phyloP scores from a whole-genome alignment of 2,113 vertebrate genomes.

The Pheucticus melanocephalus region DNA sequence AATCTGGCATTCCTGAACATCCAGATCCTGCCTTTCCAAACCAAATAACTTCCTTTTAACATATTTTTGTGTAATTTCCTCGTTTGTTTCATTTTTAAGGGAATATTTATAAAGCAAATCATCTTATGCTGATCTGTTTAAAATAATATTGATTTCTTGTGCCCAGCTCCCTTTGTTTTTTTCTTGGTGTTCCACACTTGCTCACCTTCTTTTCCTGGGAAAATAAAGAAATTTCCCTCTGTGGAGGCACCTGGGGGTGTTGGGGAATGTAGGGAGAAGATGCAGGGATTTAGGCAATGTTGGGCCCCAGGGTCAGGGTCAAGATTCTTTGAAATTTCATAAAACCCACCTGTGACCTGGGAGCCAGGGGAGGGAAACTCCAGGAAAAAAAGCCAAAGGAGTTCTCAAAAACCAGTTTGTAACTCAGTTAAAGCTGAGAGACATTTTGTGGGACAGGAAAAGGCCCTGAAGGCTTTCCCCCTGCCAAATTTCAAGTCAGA shows the following conservation, averaged over 20 bases:
- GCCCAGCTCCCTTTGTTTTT: neutral
- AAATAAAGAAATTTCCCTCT: neutral
- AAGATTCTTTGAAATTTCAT: neutral
- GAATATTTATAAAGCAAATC: neutral
- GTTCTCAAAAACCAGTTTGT: neutral
- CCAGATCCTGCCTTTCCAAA: constrained; percentile 4
- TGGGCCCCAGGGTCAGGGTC: neutral
- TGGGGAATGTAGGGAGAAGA: neutral
- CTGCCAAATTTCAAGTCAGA: neutral
- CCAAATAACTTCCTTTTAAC: constrained; percentile 31
- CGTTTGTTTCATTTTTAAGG: constrained; percentile 35
- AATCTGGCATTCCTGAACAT: constrained; percentile 37
- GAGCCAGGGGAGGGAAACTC: neutral
- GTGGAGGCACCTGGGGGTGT: neutral
- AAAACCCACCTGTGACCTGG: neutral
- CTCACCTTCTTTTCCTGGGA: neutral
- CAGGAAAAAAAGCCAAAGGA: neutral
- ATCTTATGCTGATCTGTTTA: neutral
- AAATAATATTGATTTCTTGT: neutral
- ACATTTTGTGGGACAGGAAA: neutral
- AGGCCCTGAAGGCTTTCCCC: neutral
- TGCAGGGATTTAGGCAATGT: neutral
- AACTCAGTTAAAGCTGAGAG: neutral
- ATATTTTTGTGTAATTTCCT: constrained; percentile 39
- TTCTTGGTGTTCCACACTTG: neutral